Evolutionary conservation across 2,888 invertebrate genomes (phyloP), one percentile per base, ranked within the genome.

Genomic region (Mesorhabditis sp.): DNA sequence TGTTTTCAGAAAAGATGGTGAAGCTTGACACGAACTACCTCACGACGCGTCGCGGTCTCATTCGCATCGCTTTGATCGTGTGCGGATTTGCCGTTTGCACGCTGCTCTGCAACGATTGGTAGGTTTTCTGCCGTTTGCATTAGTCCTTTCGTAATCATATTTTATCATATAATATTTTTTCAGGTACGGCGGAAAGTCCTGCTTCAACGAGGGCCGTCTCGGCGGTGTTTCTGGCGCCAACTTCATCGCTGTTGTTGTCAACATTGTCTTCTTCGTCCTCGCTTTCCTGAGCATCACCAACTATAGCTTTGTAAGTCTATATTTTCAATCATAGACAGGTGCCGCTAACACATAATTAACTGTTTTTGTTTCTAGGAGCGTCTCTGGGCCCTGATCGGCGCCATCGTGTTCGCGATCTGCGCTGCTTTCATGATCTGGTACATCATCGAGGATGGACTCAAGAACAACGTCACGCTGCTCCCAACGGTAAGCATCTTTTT

Each of bases 11-110:
- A 50, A 50, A n/a, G n/a, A 50, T 50, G 58, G 58, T 10, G 58
- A 50, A 50, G 7, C 71, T 80, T 65, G 77, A 80, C 75, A 78
- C 78, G 45, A 76, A 73, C 73, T 81, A 80, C 70, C 72, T 82
- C 45, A 74, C 75, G 42, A 75, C 81, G 69, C 78, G 79, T 75
- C 75, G 79, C 6, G 81, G 79, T 68, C 70, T 81, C 73, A 74
- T 76, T 73, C 81, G 81, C 74, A 78, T 82, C 67, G 69, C 72
- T 65, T 75, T 74, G 74, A 77, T 83, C 72, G 67, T 83, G 68
- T 65, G 74, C 69, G 83, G 83, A 58, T 83, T 83, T 74, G 77
- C 82, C 74, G 77, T 83, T 75, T 83, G 82, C 72, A 81, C 82
- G 4, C 76, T 82, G 41, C 76, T 83, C 66, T 83, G 83, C 72